Percentiles rank a stretch among this genome's conserved stretches.
phyloP scores from a whole-genome alignment of 1,140 invertebrate species.

The Anastrepha obliqua region DNA sequence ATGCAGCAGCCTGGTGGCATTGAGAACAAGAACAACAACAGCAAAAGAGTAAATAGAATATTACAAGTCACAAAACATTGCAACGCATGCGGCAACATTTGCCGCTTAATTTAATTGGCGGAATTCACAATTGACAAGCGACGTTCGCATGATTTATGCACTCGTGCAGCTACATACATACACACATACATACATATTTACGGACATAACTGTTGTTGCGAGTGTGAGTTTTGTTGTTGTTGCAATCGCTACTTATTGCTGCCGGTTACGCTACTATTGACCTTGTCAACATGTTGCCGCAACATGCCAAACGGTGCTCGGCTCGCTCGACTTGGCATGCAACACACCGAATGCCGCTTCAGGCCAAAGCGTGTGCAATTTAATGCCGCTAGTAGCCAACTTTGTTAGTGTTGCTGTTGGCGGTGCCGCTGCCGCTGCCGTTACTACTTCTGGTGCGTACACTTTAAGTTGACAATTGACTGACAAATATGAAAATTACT shows the following conservation, averaged over 20 bases:
- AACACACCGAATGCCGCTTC: not conserved
- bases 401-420: not conserved
- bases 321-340: conserved; percentile 7
- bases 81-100: conserved; percentile 60
- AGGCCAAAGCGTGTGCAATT: not conserved
- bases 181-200: not conserved
- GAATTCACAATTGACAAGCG: conserved; percentile 53
- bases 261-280: conserved; percentile 60
- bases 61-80: not conserved
- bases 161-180: conserved; percentile 56
- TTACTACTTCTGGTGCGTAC: conserved; percentile 3
- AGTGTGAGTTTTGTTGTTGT: conserved; percentile 1
- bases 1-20: conserved; percentile 33
- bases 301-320: conserved; percentile 51
- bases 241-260: conserved; percentile 58
- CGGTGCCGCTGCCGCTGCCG: not conserved
- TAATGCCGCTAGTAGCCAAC: not conserved
- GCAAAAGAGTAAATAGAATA: not conserved
- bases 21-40: conserved; percentile 14
- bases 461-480: conserved; percentile 73
- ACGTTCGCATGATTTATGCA: conserved; percentile 70
- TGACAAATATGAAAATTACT: conserved; percentile 73
- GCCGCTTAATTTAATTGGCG: conserved; percentile 70
- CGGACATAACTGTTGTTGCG: not conserved
- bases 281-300: conserved; percentile 73